phyloP scores from a whole-genome alignment of 2,888 invertebrate species.

The Heliconius ethilla region DNA sequence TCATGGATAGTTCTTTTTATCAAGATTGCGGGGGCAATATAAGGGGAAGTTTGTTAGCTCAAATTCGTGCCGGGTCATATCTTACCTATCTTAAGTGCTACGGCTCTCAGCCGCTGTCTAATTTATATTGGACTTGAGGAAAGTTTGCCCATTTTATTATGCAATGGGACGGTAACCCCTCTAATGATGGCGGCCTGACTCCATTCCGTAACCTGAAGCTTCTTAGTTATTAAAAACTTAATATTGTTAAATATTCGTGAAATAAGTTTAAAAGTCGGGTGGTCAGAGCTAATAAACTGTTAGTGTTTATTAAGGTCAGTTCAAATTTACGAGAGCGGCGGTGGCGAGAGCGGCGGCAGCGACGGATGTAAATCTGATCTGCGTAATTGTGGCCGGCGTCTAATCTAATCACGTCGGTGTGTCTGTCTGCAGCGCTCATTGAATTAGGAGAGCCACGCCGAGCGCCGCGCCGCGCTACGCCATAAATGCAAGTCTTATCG shows the following conservation, averaged over 20 bases:
- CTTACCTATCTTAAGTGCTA: conserved; percentile 82
- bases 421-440: conserved; percentile 76
- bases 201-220: conserved; percentile 72
- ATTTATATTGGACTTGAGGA: conserved; percentile 82
- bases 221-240: conserved; percentile 72
- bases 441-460: conserved; percentile 63
- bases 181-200: conserved; percentile 79
- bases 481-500: conserved; percentile 46
- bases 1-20: conserved; percentile 79
- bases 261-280: conserved; percentile 51
- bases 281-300: conserved; percentile 29
- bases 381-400: conserved; percentile 79
- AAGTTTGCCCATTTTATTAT: conserved; percentile 82
- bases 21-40: conserved; percentile 76
- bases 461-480: conserved; percentile 44
- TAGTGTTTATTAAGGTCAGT: conserved; percentile 42
- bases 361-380: conserved; percentile 77
- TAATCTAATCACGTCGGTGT: conserved; percentile 76
- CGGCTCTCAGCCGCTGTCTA: conserved; percentile 79
- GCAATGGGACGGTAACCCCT: conserved; percentile 80
- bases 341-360: conserved; percentile 43
- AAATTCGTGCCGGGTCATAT: conserved; percentile 79
- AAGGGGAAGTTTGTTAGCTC: conserved; percentile 72
- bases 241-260: conserved; percentile 63
- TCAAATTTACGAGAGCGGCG: conserved; percentile 33